Base-by-base conservation (phyloP, 2,888 invertebrate genomes). In the Sycophila texana region DNA sequence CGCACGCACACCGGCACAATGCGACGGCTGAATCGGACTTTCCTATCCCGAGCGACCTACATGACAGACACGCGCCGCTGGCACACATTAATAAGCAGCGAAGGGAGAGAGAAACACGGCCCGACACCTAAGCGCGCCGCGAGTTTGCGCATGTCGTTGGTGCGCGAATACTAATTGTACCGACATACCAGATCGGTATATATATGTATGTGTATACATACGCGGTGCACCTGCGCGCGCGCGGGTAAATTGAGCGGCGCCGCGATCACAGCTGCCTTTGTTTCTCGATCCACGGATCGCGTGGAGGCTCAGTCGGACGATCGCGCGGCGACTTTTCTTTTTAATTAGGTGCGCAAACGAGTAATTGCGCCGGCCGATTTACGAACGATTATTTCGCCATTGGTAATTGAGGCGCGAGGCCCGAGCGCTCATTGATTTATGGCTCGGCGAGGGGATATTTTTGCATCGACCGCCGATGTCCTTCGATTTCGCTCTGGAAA, bases 51-150 rank as follows among this genome's bases (percentile, higher is more conserved):
- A 10, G 53, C 53, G n/a, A 66, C 83, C 82, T 85, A 86, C 85
- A 85, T 85, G 86, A 85, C 85, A 84, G 85, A 87, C 86, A 86
- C 86, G 87, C 84, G 86, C 79, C 83, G 86, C 82, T 87, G 86
- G 85, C 84, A 85, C 86, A 86, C 87, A 86, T 87, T 87, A 87
- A 87, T 87, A 87, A 87, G 84, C 84, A 78, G 84, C 83, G 49
- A 39, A 4, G 39, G 7, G 39, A 39, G 39, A 39, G 39, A 39
- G 39, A 39, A 7, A 39, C 39, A 7, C 39, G 39, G 39, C 4
- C 39, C 39, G 39, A 39, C 39, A 39, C 39, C 39, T 39, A 39
- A 39, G 39, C 39, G 39, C 39, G 39, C 39, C 39, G 39, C 60
- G 20, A 20, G 60, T 22, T 7, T 14, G 22, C 55, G 55, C 26